Percentiles rank a stretch among this genome's conserved stretches.
Evolutionary conservation across 2,797 vertebrate species (phyloP).

Genomic region (Anas capensis): DNA sequence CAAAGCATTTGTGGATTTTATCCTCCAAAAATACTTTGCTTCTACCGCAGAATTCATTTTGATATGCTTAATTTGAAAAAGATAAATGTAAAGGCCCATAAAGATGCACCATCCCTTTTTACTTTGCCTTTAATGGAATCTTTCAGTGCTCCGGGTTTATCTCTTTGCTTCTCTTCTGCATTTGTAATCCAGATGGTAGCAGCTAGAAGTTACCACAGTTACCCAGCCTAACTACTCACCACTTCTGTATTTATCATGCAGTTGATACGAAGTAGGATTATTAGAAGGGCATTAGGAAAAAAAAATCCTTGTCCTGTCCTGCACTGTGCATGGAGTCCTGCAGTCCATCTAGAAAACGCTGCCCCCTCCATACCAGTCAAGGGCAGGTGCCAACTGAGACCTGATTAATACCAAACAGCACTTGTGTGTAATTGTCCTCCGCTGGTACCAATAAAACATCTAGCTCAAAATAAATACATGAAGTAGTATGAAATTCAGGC

Average conservation of each 20-base stretch:
- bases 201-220: not conserved
- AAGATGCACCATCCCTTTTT: not conserved
- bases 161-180: not conserved
- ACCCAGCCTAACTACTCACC: not conserved
- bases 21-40: not conserved
- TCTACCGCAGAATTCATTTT: not conserved
- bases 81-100: not conserved
- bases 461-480: not conserved
- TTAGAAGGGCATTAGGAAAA: not conserved
- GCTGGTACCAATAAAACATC: accelerated
- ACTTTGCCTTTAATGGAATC: not conserved
- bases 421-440: no score
- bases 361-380: accelerated
- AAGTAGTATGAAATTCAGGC: not conserved
- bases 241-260: not conserved
- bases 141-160: not conserved
- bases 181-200: not conserved
- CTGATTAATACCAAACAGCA: not conserved
- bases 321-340: not conserved
- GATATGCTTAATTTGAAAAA: not conserved
- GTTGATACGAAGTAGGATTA: not conserved
- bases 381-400: not conserved
- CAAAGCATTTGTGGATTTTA: not conserved
- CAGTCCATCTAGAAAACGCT: not conserved
- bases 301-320: not conserved